Evolutionary conservation across 2,797 vertebrate genomes (phyloP).

Genomic region (Champsocephalus gunnari): DNA sequence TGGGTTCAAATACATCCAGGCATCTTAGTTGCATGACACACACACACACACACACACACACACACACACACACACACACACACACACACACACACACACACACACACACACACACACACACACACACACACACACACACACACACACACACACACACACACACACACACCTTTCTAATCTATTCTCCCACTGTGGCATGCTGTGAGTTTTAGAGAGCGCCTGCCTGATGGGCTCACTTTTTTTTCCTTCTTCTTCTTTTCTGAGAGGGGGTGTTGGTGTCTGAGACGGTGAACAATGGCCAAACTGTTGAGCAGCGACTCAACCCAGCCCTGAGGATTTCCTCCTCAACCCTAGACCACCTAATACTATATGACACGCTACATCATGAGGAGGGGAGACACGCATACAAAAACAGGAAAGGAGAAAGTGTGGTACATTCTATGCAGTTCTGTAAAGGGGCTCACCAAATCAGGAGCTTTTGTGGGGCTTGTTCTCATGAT

Average conservation of each 20-base stretch:
- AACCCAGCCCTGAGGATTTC: conserved; percentile 78
- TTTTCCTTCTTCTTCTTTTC: conserved; percentile 20
- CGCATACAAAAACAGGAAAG: conserved; percentile 43
- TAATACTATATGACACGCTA: conserved; percentile 75
- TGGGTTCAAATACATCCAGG: not conserved
- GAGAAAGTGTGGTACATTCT: conserved; percentile 31
- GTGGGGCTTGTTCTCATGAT: conserved; percentile 9
- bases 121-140: no score
- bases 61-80: no score
- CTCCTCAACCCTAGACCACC: conserved; percentile 71
- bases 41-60: not conserved
- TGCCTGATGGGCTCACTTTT: conserved; percentile 53
- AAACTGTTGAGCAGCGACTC: conserved; percentile 80
- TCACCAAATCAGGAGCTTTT: conserved; percentile 24
- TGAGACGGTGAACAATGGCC: conserved; percentile 77
- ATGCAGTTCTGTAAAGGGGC: conserved; percentile 16
- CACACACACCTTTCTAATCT: conserved; percentile 18
- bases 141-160: not conserved
- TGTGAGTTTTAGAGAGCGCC: conserved; percentile 49
- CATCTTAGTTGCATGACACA: conserved; percentile 3
- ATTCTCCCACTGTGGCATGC: conserved; percentile 40
- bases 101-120: no score
- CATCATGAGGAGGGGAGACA: conserved; percentile 63
- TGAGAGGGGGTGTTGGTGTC: conserved; percentile 45
- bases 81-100: no score